Conservation (phyloP, 2,888 invertebrate species). For the Neoscelio sp. region DNA sequence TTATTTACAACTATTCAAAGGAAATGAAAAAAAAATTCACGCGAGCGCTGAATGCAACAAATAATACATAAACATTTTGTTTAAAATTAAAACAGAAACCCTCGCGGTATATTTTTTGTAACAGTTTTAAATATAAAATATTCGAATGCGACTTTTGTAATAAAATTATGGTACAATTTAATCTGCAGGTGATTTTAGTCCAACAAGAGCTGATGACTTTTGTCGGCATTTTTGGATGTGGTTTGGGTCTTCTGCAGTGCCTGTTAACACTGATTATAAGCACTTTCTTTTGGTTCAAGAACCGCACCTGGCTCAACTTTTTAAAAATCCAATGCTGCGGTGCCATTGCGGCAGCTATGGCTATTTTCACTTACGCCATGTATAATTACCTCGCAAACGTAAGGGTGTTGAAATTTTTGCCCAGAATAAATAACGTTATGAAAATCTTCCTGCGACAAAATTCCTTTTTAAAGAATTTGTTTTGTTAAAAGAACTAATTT, state of each 20-base stretch:
- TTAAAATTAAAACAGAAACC: slow-evolving; percentile 19
- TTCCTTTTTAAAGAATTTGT: too few species aligned
- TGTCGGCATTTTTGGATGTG: slow-evolving; percentile 84
- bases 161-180: slow-evolving; percentile 27
- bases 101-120: too few species aligned
- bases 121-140: slow-evolving; percentile 3
- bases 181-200: slow-evolving; percentile 75
- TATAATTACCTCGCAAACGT: slow-evolving; percentile 81
- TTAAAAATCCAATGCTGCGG: slow-evolving; percentile 89
- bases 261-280: slow-evolving; percentile 83
- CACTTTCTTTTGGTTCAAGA: slow-evolving; percentile 84
- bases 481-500: too few species aligned
- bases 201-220: slow-evolving; percentile 79
- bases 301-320: slow-evolving; percentile 86
- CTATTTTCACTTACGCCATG: slow-evolving; percentile 84
- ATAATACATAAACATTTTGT: slow-evolving; percentile 25
- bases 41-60: slow-evolving; percentile 34
- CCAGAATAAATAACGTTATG: slow-evolving; percentile 1
- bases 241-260: slow-evolving; percentile 84
- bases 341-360: slow-evolving; percentile 89
- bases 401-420: slow-evolving; percentile 51
- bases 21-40: slow-evolving; percentile 10
- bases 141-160: not conserved
- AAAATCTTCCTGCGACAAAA: slow-evolving; percentile 7
- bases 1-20: slow-evolving; percentile 26